phyloP scores from a whole-genome alignment of 2,797 vertebrate species.

The Trachurus trachurus region DNA sequence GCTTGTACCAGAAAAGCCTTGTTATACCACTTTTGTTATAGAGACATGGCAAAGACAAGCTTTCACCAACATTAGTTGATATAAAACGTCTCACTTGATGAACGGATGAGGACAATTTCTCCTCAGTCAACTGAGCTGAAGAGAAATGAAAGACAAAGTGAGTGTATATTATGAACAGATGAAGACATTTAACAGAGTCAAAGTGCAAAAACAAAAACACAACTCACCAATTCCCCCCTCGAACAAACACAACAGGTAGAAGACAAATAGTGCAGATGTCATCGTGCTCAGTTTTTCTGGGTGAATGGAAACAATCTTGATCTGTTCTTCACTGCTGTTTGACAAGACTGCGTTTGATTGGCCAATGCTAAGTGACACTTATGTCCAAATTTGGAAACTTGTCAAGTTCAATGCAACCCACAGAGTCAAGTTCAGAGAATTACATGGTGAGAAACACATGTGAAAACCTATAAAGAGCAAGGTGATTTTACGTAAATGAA shows the following conservation, averaged over 20 bases:
- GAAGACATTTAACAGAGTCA: not conserved
- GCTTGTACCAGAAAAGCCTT: constrained; percentile 47
- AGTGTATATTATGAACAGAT: not conserved
- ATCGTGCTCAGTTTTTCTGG: constrained; percentile 24
- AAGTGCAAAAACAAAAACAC: not conserved
- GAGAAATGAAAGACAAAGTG: not conserved
- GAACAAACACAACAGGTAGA: constrained; percentile 39
- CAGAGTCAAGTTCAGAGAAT: not conserved
- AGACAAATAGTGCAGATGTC: constrained; percentile 19
- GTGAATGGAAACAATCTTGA: not conserved
- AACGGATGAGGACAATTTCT: not conserved
- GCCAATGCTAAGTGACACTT: constrained; percentile 6
- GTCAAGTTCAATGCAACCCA: not conserved
- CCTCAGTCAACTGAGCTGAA: constrained; percentile 12
- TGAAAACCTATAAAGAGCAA: not conserved
- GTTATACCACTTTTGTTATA: not conserved
- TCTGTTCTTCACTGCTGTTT: not conserved
- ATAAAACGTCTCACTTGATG: not conserved
- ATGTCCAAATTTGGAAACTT: constrained; percentile 15
- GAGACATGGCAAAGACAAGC: constrained; percentile 30
- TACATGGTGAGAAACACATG: not conserved
- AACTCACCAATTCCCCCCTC: constrained; percentile 39
- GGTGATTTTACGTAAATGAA: too few relatives aligned
- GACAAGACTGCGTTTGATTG: constrained; percentile 34
- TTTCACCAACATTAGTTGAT: constrained; percentile 33